Evolutionary conservation across 2,113 vertebrate species (phyloP), one percentile per base, ranked within the genome.

Genomic region (Corythornis vintsioides): DNA sequence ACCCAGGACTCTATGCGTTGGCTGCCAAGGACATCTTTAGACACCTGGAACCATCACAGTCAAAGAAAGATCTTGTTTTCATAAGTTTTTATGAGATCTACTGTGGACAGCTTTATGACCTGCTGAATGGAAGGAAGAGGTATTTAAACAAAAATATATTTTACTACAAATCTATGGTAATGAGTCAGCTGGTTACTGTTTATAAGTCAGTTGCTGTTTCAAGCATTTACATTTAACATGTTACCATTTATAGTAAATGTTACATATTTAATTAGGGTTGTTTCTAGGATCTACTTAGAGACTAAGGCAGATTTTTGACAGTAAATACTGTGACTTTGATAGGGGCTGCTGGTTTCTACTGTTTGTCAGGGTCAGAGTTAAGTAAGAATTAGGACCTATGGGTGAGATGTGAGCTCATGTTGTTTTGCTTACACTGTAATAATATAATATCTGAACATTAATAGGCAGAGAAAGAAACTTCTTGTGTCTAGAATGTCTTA

Each of bases 71-170:
- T 28, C 96, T 91, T 67, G 98, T 99, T 88, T 98, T 97, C 92
- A 98, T 99, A 97, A 99, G 98, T 88, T 99, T 99, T 95, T 99
- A 99, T 94, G 99, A 99, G 96, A 99, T 99, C 91, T 99, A 99
- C 97, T 99, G 98, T 47, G 98, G 98, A 83, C 99, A 99, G 89
- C 98, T 99, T 71, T 99, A 99, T 86, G 98, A 99, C 96, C 96
- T 99, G 86, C 97, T 99, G 73, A 98, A 98, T 80, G 96, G 97
- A 96, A 98, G 98, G 83, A 98, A 98, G 97, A 98, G 98, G 99
- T 99, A 95, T 78, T 94, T 82, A 76, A 80, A 65, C 52, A 35
- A 91, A 73, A 63, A 21, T 4, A 15, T 0, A 0, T 15, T 66
- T 66, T 73, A 4, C 15, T 87, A 9, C 81, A 76, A 93, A 66